Evolutionary conservation across 1,140 invertebrate genomes (phyloP).

Genomic region (Drosophila tani): DNA sequence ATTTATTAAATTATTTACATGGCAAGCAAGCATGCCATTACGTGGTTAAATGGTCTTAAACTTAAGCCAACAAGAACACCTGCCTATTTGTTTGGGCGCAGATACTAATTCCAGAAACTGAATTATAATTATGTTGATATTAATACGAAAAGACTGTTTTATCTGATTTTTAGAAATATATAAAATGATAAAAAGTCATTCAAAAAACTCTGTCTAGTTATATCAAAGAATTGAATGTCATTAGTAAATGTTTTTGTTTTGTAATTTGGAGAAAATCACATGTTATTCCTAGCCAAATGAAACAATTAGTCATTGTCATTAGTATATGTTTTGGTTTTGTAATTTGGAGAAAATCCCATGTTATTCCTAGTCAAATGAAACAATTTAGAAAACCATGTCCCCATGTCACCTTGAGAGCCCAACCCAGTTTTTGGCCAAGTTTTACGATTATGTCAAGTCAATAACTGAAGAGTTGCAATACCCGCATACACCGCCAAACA

Average conservation of each 20-base stretch:
- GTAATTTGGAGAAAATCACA: not conserved
- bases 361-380: not conserved
- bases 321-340: not conserved
- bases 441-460: slow-evolving; percentile 64
- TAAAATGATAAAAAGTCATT: not conserved
- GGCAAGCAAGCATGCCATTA: not conserved
- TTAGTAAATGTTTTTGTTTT: not conserved
- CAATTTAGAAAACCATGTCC: not conserved
- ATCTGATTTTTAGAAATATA: not conserved
- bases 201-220: not conserved
- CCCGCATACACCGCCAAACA: slow-evolving; percentile 60
- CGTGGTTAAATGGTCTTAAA: not conserved
- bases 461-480: slow-evolving; percentile 63
- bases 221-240: too few relatives aligned
- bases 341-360: not conserved
- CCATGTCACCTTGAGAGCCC: slow-evolving; percentile 47
- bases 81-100: not conserved
- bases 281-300: not conserved
- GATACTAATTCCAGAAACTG: not conserved
- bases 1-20: slow-evolving; percentile 24
- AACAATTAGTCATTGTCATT: too few relatives aligned
- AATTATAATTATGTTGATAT: not conserved
- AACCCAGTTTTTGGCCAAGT: slow-evolving; percentile 60
- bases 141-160: too few relatives aligned
- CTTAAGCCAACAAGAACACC: not conserved